Evolutionary conservation across 2,113 vertebrate genomes (phyloP), one percentile per base, ranked within the genome.

Genomic region (Sebastes schlegelii): DNA sequence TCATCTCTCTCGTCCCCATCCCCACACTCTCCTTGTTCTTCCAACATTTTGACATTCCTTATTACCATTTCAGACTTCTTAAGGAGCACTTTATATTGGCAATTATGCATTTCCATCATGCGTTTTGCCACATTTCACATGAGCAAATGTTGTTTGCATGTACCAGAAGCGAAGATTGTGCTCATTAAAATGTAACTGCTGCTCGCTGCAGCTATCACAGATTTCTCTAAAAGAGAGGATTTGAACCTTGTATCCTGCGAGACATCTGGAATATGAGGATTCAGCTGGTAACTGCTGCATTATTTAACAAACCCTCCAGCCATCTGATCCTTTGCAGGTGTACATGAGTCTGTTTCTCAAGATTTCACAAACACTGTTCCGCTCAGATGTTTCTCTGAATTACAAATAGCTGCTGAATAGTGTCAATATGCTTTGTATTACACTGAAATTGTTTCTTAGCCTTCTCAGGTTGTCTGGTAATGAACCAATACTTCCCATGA

Each of bases 211-310:
- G 65, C 52, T 49, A 42, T 67, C 23, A 40, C 74, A 74, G 49
- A n/a, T 64, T 76, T 75, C 21, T 74, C 52, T 55, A 45, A 65
- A 86, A 77, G 74, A 83, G 16, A 49, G 9, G 10, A 73, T 75
- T 76, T 84, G 74, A 80, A 68, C 65, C 49, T 21, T 61, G 23
- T 55, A 14, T 84, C 19, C 40, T 86, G 8, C 42, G 65, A 77
- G 73, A 88, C 63, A 62, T 72, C 62, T 85, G 79, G 48, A 87
- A 84, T 65, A 49, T 66, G 69, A 82, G 60, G 73, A 80, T 83
- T 91, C 79, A 86, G 73, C 72, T 86, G 80, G 66, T 76, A 78
- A 77, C 68, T 54, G 8, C 23, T 88, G 74, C 70, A 86, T 92
- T 89, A 89, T 91, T 91, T 77, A 90, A 74, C 43, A 82, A 82